Percentiles rank a stretch among this genome's conserved stretches.
Evolutionary conservation across 2,113 vertebrate genomes (phyloP).

Genomic region (Dromiciops gliroides): DNA sequence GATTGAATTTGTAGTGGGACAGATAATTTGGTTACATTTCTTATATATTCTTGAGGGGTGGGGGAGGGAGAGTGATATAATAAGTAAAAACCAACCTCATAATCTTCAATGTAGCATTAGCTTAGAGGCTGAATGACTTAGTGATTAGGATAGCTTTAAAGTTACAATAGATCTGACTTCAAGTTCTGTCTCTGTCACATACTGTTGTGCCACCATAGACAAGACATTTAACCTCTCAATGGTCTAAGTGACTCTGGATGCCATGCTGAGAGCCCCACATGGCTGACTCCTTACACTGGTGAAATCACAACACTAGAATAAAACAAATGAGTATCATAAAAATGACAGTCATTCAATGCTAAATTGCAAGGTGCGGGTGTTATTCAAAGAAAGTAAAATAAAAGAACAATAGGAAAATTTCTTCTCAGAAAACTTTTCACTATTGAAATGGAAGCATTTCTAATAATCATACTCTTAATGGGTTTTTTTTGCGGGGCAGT

Average conservation of each 20-base stretch:
- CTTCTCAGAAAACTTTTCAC: not conserved
- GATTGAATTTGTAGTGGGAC: conserved; percentile 8
- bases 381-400: not conserved
- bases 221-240: not conserved
- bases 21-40: conserved; percentile 31
- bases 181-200: not conserved
- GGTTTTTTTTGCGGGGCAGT: too few species aligned
- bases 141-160: not conserved
- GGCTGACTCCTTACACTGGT: not conserved
- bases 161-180: not conserved
- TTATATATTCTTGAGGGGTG: not conserved
- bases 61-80: not conserved
- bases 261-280: not conserved
- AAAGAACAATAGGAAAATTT: not conserved
- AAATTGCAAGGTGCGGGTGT: not conserved
- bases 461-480: not conserved
- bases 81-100: not conserved
- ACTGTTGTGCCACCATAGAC: not conserved
- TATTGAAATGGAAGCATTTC: not conserved
- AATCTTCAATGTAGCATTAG: not conserved
- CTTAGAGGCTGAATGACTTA: not conserved
- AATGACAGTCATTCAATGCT: conserved; percentile 27
- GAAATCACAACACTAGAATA: not conserved
- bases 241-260: not conserved
- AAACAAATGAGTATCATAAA: conserved; percentile 34